These are phyloP conservation scores for Protonibea diacanthus DNA, from an alignment of 2,797 vertebrate species.

Conservation along the genomic window DNA sequence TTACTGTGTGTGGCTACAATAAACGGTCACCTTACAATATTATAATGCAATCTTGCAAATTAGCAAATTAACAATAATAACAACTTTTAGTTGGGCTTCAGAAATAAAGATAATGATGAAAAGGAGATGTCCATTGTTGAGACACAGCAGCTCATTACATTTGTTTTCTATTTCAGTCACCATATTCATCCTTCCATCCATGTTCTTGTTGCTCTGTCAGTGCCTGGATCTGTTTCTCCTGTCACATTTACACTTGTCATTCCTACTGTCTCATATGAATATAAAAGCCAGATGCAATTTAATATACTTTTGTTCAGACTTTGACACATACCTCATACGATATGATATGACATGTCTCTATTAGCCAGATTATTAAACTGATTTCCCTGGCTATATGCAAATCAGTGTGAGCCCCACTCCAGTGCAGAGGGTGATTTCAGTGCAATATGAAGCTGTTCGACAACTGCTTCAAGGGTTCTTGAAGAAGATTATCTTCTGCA, in stretches of 20 bases:
- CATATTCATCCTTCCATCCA: neutral
- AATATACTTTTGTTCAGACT: neutral
- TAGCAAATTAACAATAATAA: conserved; percentile 1
- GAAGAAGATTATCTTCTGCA: neutral
- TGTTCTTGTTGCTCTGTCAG: neutral
- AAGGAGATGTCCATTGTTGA: neutral
- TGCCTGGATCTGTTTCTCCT: neutral
- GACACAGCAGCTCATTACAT: neutral
- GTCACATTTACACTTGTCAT: neutral
- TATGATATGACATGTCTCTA: neutral
- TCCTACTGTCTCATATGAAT: neutral
- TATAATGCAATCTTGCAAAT: neutral
- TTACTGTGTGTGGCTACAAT: neutral
- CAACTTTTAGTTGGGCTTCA: neutral
- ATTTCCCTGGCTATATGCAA: neutral
- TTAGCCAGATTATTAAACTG: neutral
- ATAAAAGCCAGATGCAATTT: conserved; percentile 9
- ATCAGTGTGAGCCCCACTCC: neutral
- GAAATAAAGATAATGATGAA: neutral
- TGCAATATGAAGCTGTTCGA: neutral
- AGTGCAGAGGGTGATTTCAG: neutral
- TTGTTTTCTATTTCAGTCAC: neutral
- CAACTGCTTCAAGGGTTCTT: neutral
- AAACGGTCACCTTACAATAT: neutral
- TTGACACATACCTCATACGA: neutral